phyloP scores from a whole-genome alignment of 2,888 invertebrate genomes.

The Diploptera punctata region DNA sequence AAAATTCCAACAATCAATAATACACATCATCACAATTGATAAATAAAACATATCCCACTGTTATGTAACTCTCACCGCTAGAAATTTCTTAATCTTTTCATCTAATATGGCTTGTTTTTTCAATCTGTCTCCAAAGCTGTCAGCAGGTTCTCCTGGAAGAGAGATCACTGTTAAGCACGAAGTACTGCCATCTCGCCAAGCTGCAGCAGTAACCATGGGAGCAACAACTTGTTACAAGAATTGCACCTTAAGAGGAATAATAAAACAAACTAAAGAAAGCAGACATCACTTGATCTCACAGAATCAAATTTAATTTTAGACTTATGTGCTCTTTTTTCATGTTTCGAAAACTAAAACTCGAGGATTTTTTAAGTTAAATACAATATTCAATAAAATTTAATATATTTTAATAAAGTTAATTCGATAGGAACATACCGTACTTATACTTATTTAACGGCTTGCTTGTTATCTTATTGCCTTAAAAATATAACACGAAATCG shows the following conservation, averaged over 20 bases:
- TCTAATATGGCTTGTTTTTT: constrained; percentile 88
- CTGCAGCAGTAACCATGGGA: constrained; percentile 41
- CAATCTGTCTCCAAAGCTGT: constrained; percentile 66
- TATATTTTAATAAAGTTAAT: no score
- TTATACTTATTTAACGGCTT: no score
- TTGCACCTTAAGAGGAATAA: background rate
- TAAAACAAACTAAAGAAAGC: background rate
- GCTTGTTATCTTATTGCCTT: no score
- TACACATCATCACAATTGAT: constrained; percentile 19
- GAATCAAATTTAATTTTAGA: background rate
- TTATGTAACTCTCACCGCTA: constrained; percentile 75
- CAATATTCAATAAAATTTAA: no score
- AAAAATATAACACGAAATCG: no score
- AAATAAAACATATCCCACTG: constrained; percentile 20
- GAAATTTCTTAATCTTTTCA: constrained; percentile 92
- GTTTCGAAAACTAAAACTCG: no score
- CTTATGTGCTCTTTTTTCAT: background rate
- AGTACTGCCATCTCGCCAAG: background rate
- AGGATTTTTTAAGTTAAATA: no score
- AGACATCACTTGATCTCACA: background rate
- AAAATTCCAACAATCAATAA: constrained; percentile 16
- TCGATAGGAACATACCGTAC: no score
- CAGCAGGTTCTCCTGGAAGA: constrained; percentile 48
- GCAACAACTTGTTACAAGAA: constrained; percentile 46
- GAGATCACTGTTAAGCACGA: constrained; percentile 33